Base-by-base conservation (phyloP, 2,888 invertebrate genomes). In the Axea sp. region DNA sequence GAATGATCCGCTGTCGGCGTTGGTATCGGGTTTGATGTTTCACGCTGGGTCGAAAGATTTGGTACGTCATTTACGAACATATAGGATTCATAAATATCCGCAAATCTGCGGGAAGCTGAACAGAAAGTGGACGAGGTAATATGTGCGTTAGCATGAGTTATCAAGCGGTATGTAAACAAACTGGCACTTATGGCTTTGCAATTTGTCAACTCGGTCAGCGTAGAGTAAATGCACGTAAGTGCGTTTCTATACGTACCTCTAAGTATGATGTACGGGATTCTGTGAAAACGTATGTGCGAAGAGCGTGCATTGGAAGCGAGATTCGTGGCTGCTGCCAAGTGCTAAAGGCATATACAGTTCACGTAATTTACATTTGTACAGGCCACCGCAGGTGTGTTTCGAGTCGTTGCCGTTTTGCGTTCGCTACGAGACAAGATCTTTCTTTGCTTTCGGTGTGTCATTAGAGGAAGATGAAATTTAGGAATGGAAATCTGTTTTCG, bases 161-260 rank as follows among this genome's bases (percentile, higher is more conserved):
- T 80, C 82, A 83, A 80, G 77, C 78, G 75, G 79, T 81, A 79
- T 83, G 82, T 83, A 84, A 85, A 83, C 84, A 85, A 84, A 85
- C 84, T 82, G 84, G 81, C 82, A 82, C 81, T 84, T 84, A 85
- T 84, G 84, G 84, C 81, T 81, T 81, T 78, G 83, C 82, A 83
- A 85, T 86, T 84, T 85, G 83, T 86, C 84, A 83, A 82, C 83
- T 83, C 77, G 81, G 75, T 72, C 78, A 74, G 73, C 73, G 71
- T 72, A 51, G 43, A 73, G 67, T 73, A 53, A 73, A 69, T 73
- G 65, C 55, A 53, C 53, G 55, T 51, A 69, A 64, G 69, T 47
- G 45, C 59, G 53, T 57, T 51, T 53, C 45, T 69, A 33, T 47
- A 31, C 41, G 59, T 59, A 47, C 51, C 45, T 62, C 28, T 28